Percentiles rank a stretch among this genome's conserved stretches.
Conservation (phyloP, 2,113 vertebrate species). For the Oryzias woworae region DNA sequence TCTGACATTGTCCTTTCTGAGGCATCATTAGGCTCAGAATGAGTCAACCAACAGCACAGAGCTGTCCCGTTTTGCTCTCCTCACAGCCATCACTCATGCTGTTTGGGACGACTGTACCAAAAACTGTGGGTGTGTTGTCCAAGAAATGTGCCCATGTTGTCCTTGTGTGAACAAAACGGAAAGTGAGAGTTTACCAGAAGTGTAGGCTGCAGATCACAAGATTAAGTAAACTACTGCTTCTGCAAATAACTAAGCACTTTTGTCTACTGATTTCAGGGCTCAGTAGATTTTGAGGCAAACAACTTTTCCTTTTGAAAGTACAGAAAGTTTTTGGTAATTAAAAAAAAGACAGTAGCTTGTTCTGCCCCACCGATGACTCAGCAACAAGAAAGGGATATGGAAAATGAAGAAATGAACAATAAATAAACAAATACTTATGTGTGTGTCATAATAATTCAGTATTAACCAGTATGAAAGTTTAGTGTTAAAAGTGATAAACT, state of each 20-base stretch:
- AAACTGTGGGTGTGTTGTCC: constrained; percentile 65
- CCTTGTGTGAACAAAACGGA: constrained; percentile 65
- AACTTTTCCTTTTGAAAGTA: not conserved
- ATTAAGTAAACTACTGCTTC: constrained; percentile 40
- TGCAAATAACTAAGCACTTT: constrained; percentile 35
- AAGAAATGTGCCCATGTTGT: constrained; percentile 66
- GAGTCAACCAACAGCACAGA: constrained; percentile 53
- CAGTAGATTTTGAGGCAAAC: not conserved
- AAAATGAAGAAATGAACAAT: too few species aligned
- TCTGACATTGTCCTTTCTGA: constrained; percentile 51
- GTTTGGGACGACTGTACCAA: constrained; percentile 53
- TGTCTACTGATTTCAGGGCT: constrained; percentile 12
- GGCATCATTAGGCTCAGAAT: constrained; percentile 53
- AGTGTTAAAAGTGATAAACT: too few species aligned
- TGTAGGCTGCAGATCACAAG: constrained; percentile 50
- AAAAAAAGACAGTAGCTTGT: too few species aligned
- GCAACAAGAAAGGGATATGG: too few species aligned
- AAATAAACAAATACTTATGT: too few species aligned
- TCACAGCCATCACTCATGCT: constrained; percentile 48
- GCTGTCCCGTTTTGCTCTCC: constrained; percentile 43
- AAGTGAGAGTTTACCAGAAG: constrained; percentile 70
- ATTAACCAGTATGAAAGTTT: too few species aligned
- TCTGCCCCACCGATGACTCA: too few species aligned
- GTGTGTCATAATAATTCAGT: too few species aligned
- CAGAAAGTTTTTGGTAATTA: too few species aligned